These are phyloP conservation scores for Moxostoma hubbsi DNA, from an alignment of 2,797 vertebrate genomes.

Conservation along the genomic window DNA sequence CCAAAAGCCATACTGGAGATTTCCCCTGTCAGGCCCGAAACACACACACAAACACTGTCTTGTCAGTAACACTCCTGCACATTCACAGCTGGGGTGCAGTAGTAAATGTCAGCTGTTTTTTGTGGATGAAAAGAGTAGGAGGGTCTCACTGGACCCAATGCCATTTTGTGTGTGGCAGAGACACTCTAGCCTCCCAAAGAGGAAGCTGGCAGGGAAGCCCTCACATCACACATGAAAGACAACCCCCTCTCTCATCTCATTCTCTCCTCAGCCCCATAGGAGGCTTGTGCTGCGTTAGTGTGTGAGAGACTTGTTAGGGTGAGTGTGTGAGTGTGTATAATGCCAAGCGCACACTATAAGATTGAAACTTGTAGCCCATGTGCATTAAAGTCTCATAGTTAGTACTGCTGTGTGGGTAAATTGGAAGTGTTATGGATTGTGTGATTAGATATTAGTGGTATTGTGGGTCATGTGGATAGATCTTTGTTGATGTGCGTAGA, in stretches of 20 bases:
- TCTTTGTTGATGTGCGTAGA: too few species aligned
- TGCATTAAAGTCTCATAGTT: too few species aligned
- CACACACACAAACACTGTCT: slow-evolving; percentile 11
- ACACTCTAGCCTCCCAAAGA: slow-evolving; percentile 34
- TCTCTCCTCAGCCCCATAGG: slow-evolving; percentile 9
- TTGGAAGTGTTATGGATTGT: too few species aligned
- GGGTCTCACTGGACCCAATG: slow-evolving; percentile 28
- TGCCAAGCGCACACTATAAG: too few species aligned
- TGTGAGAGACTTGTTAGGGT: slow-evolving; percentile 7
- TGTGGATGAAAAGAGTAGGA: slow-evolving; percentile 54
- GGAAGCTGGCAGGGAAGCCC: slow-evolving; percentile 39
- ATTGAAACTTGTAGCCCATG: too few species aligned
- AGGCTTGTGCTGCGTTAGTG: background rate
- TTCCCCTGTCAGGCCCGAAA: slow-evolving; percentile 40
- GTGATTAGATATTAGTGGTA: too few species aligned
- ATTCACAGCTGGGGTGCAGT: background rate
- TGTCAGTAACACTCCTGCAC: background rate
- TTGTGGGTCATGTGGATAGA: too few species aligned
- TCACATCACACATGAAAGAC: slow-evolving; percentile 56
- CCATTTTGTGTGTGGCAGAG: slow-evolving; percentile 38
- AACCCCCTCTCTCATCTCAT: slow-evolving; percentile 19
- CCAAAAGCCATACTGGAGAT: slow-evolving; percentile 24
- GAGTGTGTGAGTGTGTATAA: slow-evolving; percentile 23
- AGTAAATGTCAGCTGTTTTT: slow-evolving; percentile 58
- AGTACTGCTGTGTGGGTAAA: too few species aligned